Base-by-base conservation (phyloP, 2,888 invertebrate species). In the Lysandra coridon region DNA sequence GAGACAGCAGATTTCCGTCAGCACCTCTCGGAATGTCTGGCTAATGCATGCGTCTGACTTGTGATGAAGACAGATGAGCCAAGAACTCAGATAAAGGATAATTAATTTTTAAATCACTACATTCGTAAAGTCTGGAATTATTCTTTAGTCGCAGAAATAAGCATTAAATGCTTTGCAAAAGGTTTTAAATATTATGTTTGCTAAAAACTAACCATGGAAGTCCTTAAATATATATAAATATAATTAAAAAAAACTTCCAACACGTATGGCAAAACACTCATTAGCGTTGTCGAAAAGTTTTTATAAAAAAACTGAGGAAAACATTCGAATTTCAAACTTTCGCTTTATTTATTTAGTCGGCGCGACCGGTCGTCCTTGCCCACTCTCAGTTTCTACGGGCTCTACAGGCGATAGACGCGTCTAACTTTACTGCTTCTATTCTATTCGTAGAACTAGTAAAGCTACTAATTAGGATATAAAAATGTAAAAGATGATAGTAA, bases 21-120 rank as follows among this genome's bases (percentile, higher is more conserved):
- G 81, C 84, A 79, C 78, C 83, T 81, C 83, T 85, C 80, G 78
- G 85, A 88, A 82, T 82, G 90, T 89, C 91, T 90, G 90, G 89
- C 87, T 91, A 91, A 93, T 91, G 91, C 90, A 86, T 88, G 87
- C 88, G 91, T 89, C 88, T 91, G 88, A 87, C 80, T 84, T 81
- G 82, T 91, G 94, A 94, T 90, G 93, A 94, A 93, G 94, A 94
- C 91, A 88, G 92, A 93, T 94, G 91, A 84, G 89, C 88, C 90
- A 90, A 89, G 90, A 90, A 90, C 89, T 90, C 90, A 88, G 82
- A 83, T 83, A 84, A 84, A 83, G 81, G 83, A 82, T 84, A 82
- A 84, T 84, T 83, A 84, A 83, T 82, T 81, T 82, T 79, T 79
- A 82, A 82, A 83, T 84, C 81, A 83, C 82, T 82, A 80, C 80